Evolutionary conservation across 1,140 invertebrate genomes (phyloP), one percentile per base, ranked within the genome.

Genomic region (Drosophila bipectinata): DNA sequence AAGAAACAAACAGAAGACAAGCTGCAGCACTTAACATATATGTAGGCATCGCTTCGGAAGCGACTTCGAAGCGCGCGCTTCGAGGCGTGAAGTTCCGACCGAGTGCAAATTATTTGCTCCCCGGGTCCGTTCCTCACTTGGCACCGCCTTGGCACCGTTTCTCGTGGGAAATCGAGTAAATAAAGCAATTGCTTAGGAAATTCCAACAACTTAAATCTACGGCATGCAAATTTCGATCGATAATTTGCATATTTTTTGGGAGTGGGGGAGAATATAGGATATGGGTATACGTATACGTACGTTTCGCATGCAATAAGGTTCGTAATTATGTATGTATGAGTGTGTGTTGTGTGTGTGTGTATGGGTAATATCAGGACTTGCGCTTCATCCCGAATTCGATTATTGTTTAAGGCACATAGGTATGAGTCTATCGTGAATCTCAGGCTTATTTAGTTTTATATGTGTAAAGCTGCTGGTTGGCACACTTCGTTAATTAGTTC

Each of bases 341-440:
- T 57, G 48, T 66, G 34, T 55, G 41, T 14, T 7, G 6, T 15
- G 62, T 74, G 48, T 79, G 8, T 18, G 18, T 18, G 18, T 67
- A 47, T 74, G 53, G 57, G n/a, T 67, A 61, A 32, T 47, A 58
- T 77, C 73, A 75, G 74, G 82, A 68, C 51, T 37, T 64, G 66
- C 49, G 72, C 48, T 53, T 56, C 58, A 77, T 84, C 81, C 66
- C 52, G 82, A 87, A 85, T 85, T 85, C 82, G 83, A 82, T 88
- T 82, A 77, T 62, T 77, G 57, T 48, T 87, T 85, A 85, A 85
- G 82, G 82, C 82, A 85, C 82, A 79, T 87, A 41, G 63, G 72
- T 57, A 64, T 79, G 82, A 85, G 83, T 85, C 80, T 83, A 71
- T 84, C 71, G 71, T 83, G 61, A 84, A 79, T 84, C 69, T 85